Evolutionary conservation across 1,140 invertebrate species (phyloP).

Genomic region (Drosophila quadrilineata): DNA sequence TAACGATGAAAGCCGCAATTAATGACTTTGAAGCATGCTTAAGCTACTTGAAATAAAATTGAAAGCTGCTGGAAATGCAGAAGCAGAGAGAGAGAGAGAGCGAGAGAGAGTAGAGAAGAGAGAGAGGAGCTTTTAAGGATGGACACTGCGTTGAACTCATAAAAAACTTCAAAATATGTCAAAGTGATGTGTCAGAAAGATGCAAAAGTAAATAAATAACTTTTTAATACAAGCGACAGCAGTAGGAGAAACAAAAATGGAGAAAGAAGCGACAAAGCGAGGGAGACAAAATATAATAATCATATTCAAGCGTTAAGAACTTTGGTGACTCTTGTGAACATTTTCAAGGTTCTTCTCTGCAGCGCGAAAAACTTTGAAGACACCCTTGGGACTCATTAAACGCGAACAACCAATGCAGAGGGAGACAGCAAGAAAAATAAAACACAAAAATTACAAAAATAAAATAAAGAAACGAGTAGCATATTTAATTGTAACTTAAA

Average conservation of each 20-base stretch:
- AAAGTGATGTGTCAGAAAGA: slow-evolving; percentile 13
- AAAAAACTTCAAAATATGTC: slow-evolving; percentile 23
- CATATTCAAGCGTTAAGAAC: slow-evolving; percentile 29
- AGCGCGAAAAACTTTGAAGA: slow-evolving; percentile 12
- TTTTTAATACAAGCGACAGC: slow-evolving; percentile 23
- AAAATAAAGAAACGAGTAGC: slow-evolving; percentile 1
- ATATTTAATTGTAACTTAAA: slow-evolving; percentile 27
- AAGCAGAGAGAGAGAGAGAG: neutral
- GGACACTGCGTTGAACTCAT: slow-evolving; percentile 17
- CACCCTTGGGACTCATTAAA: slow-evolving; percentile 26
- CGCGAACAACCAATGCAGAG: neutral
- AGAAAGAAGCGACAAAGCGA: too few relatives aligned
- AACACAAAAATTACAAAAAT: too few relatives aligned
- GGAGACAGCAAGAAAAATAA: neutral
- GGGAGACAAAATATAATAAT: slow-evolving; percentile 28
- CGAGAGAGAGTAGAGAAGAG: neutral
- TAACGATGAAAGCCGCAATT: slow-evolving; percentile 21
- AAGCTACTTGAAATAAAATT: slow-evolving; percentile 12
- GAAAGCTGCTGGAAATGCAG: slow-evolving; percentile 1
- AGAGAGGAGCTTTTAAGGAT: neutral
- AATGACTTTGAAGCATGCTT: slow-evolving; percentile 22
- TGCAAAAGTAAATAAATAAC: slow-evolving; percentile 28
- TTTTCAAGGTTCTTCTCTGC: slow-evolving; percentile 4
- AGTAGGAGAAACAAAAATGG: too few relatives aligned
- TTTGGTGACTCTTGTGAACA: slow-evolving; percentile 3